Evolutionary conservation across 2,888 invertebrate genomes (phyloP), one percentile per base, ranked within the genome.

Genomic region (Blera fallax): DNA sequence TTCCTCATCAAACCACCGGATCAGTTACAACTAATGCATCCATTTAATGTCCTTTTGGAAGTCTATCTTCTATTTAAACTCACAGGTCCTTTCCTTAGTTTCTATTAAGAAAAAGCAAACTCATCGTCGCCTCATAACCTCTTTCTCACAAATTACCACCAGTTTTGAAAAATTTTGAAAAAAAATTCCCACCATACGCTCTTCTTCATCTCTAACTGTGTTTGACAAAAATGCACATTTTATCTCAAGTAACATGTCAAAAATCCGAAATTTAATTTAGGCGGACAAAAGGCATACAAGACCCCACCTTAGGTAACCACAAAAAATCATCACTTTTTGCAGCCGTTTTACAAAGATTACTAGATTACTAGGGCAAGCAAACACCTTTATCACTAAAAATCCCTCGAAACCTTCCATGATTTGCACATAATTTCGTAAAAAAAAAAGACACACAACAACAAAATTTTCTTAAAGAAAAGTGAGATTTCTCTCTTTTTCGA

Each of bases 261-360:
- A 79, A 56, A 62, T 18, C 60, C 27, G 14, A 65, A 78, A 60
- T 67, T 67, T 52, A 60, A 82, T 70, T 82, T 76, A 21, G 32
- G 18, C 74, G 34, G 34, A 84, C 79, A 84, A 84, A 79, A 65
- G 84, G 52, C 62, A 8, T 24, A 58, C 43, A 52, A 40, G 34
- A 73, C 54, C 67, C 74, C 64, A 65, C 69, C 79, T 80, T 58
- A 74, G 64, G 74, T 65, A 79, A 84, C 84, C 84, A 58, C 84
- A 84, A 62, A 80, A 79, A 70, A 34, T 78, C 73, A 62, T 69
- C 78, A 78, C 83, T 73, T 84, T 83, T 79, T 56, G 58, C 82
- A 69, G 76, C 27, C 52, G 24, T 60, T 21, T 43, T 21, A 34
- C 29, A 8, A 65, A 34, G 14, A 60, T 62, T 37, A 37, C 56